phyloP scores from a whole-genome alignment of 2,888 invertebrate species.

The Antitype chi region DNA sequence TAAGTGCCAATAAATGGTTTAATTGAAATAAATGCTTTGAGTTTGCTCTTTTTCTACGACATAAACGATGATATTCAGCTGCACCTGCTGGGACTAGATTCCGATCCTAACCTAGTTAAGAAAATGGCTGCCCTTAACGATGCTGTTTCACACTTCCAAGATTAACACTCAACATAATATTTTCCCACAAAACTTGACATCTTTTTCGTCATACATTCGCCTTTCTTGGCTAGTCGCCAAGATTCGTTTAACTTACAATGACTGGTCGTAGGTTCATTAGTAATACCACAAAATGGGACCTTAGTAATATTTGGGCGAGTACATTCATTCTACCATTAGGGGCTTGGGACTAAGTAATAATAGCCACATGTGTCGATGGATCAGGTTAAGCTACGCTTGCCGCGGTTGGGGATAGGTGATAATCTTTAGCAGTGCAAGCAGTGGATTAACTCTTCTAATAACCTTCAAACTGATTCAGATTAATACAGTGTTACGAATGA shows the following conservation, averaged over 20 bases:
- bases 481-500: too few species aligned
- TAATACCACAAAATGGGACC: conserved; percentile 27
- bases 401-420: too few species aligned
- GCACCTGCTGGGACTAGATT: neutral
- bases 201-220: neutral
- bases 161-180: neutral
- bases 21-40: too few species aligned
- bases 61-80: neutral
- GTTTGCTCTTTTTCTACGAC: neutral
- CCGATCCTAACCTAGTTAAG: neutral
- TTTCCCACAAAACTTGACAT: neutral
- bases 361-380: too few species aligned
- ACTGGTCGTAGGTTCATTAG: conserved; percentile 20
- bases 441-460: too few species aligned
- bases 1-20: too few species aligned
- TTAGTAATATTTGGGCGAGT: conserved; percentile 7
- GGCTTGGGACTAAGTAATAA: too few species aligned
- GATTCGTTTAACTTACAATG: conserved; percentile 16
- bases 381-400: too few species aligned
- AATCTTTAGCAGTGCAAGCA: too few species aligned
- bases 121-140: neutral
- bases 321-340: neutral
- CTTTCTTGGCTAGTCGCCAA: conserved; percentile 21
- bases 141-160: neutral
- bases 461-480: too few species aligned